phyloP scores from a whole-genome alignment of 2,888 invertebrate genomes.

The Keiferia lycopersicella region DNA sequence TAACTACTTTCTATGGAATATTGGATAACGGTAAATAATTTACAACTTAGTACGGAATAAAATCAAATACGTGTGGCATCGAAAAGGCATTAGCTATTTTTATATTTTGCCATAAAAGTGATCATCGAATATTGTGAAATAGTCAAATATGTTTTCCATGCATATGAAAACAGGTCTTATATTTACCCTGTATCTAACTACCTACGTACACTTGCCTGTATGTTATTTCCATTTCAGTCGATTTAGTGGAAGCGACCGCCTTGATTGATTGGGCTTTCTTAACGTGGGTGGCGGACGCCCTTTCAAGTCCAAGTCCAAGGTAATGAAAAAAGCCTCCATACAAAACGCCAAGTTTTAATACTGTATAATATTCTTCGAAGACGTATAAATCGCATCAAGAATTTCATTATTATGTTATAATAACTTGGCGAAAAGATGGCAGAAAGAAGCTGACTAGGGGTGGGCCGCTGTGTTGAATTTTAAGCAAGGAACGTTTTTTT shows the following conservation, averaged over 20 bases:
- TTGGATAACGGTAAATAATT: neutral
- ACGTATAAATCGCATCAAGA: conserved; percentile 20
- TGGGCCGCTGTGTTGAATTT: conserved; percentile 3
- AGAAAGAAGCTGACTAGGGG: conserved; percentile 3
- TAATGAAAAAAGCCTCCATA: conserved; percentile 33
- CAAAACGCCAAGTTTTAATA: conserved; percentile 40
- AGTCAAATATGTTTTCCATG: too few relatives aligned
- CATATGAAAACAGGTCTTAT: too few relatives aligned
- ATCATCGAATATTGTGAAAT: neutral
- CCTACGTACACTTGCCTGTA: too few relatives aligned
- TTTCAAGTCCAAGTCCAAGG: conserved; percentile 16
- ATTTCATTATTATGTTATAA: conserved; percentile 24
- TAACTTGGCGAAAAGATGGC: conserved; percentile 19
- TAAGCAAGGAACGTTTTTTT: neutral
- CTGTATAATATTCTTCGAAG: conserved; percentile 24
- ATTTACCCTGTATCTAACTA: too few relatives aligned
- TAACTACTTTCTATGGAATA: too few relatives aligned
- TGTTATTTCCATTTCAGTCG: too few relatives aligned
- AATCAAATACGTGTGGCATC: neutral
- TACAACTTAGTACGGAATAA: too few relatives aligned
- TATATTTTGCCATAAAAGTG: conserved; percentile 9
- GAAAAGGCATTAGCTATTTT: neutral
- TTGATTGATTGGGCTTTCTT: neutral
- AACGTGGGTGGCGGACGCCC: neutral
- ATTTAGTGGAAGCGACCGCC: too few relatives aligned